Evolutionary conservation across 64 coral and sea anemone species (phyloP).

Genomic region (Pocillopora verrucosa): DNA sequence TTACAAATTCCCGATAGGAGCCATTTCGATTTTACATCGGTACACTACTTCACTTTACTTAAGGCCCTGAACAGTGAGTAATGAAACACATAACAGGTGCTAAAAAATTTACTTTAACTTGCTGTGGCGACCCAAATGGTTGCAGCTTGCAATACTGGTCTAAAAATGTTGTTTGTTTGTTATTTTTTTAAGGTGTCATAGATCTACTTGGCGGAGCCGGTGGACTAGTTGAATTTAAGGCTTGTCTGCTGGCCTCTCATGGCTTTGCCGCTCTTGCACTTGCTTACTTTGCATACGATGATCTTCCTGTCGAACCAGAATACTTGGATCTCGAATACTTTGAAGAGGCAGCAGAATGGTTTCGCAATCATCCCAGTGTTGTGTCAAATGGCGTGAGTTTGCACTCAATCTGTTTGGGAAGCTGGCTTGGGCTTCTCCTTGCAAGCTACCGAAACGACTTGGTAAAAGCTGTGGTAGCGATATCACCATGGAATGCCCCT

Average conservation of each 20-base stretch:
- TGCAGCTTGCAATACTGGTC: too few species aligned
- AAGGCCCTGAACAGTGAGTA: too few species aligned
- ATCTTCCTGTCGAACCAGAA: constrained; percentile 24
- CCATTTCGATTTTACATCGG: too few species aligned
- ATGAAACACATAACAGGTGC: too few species aligned
- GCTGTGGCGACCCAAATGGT: too few species aligned
- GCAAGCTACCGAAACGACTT: constrained; percentile 38
- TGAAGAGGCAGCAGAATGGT: constrained; percentile 47
- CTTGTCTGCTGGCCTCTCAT: constrained; percentile 55
- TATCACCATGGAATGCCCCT: constrained; percentile 33
- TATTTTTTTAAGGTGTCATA: constrained; percentile 15
- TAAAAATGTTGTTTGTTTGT: neutral
- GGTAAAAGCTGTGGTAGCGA: constrained; percentile 41
- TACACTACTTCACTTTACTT: too few species aligned
- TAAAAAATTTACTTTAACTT: too few species aligned
- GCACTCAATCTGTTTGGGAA: constrained; percentile 39
- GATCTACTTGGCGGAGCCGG: constrained; percentile 36
- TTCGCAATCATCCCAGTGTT: constrained; percentile 8
- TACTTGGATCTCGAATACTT: constrained; percentile 51
- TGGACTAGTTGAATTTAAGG: constrained; percentile 51
- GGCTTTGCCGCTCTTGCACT: constrained; percentile 47
- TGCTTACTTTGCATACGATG: constrained; percentile 57
- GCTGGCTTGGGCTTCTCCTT: constrained; percentile 46
- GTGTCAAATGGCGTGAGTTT: neutral
- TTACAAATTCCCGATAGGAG: too few species aligned